These are phyloP conservation scores for Sinopyrophorus schimmeli DNA, from an alignment of 2,888 invertebrate species.

Conservation along the genomic window DNA sequence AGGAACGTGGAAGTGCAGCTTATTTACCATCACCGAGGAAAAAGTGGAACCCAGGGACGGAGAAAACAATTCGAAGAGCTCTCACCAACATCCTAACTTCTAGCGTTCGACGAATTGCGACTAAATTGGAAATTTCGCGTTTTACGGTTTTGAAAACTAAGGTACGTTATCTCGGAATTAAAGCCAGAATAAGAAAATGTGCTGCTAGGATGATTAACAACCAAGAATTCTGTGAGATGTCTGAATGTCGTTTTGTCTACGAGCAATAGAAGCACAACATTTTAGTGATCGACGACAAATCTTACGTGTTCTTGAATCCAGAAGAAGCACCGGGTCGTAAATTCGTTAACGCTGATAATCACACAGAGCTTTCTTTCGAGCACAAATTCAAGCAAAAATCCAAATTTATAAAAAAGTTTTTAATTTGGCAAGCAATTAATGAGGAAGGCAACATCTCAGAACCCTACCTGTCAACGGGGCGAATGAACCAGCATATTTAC, in stretches of 20 bases:
- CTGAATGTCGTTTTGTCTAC: not conserved
- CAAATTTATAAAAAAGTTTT: constrained; percentile 3
- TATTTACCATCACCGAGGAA: too few species aligned
- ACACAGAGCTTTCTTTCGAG: not conserved
- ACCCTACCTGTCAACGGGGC: not conserved
- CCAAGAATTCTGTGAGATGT: not conserved
- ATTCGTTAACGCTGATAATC: not conserved
- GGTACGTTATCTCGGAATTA: not conserved
- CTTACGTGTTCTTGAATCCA: not conserved
- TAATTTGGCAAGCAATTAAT: not conserved
- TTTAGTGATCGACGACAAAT: not conserved
- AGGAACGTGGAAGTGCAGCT: too few species aligned
- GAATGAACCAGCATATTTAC: not conserved
- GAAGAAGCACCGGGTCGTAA: not conserved
- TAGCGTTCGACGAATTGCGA: too few species aligned
- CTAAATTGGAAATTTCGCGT: not conserved
- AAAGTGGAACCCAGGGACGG: too few species aligned
- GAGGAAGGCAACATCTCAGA: not conserved
- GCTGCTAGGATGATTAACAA: not conserved
- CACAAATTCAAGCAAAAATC: not conserved
- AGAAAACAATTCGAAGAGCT: too few species aligned
- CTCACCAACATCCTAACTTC: too few species aligned
- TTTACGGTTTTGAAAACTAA: not conserved
- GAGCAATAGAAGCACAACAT: not conserved
- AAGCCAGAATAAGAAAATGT: not conserved